Evolutionary conservation across 2,113 vertebrate genomes (phyloP), one percentile per base, ranked within the genome.

Genomic region (Monopterus albus): DNA sequence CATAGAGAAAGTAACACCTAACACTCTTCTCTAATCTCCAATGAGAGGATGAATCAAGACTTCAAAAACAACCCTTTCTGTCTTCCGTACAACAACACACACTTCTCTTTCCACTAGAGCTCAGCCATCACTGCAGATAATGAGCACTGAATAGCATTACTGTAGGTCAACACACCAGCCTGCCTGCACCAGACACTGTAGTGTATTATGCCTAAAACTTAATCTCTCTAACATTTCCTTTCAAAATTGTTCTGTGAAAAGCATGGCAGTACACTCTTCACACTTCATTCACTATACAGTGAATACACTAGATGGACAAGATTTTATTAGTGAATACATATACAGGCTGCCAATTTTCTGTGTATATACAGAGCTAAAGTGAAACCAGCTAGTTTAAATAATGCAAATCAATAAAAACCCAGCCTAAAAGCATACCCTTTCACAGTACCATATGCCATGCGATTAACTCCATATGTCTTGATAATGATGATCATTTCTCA

Each of bases 41-140:
- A n/a, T 28, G 62, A 83, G 79, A 78, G 35, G 23, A 63, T n/a
- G 67, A 79, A 69, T 81, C 62, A 68, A 74, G 76, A 72, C 79
- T 77, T 82, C 59, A 73, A 83, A 88, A 75, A 70, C 33, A 63
- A 33, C 59, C 45, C 42, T 73, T 66, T 78, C 56, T 53, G 55
- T 72, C 67, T 67, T 43, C 40, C 36, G 47, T 21, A 56, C 72
- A 59, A 70, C 52, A 66, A 56, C n/a, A n/a, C n/a, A 58, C 68
- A 47, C 70, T 71, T 60, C 7, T 58, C 59, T 53, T 64, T 70
- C 29, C 62, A 56, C 42, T 31, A 39, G 59, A 67, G 63, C 64
- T 64, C 74, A 35, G 59, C 67, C 55, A 58, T 61, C 56, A 15
- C 69, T 35, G 72, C 72, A 78, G 66, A 83, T 89, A 82, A 87